Conservation (phyloP, 2,888 invertebrate genomes). For the Blera fallax region DNA sequence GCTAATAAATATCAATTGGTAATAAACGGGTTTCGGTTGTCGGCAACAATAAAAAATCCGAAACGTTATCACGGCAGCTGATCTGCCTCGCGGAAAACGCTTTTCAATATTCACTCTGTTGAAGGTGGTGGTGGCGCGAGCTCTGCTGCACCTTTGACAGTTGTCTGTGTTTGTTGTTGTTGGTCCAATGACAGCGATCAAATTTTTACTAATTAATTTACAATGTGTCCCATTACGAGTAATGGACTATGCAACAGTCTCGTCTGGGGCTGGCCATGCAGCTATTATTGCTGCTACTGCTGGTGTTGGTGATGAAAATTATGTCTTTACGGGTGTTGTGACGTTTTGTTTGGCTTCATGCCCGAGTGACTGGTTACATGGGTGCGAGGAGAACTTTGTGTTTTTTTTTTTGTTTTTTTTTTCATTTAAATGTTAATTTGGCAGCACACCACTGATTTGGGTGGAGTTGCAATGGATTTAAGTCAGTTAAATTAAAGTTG, state of each 20-base stretch:
- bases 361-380: conserved; percentile 45
- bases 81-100: conserved; percentile 72
- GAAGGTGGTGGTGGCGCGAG: conserved; percentile 8
- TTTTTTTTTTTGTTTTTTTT: conserved; percentile 21
- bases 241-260: conserved; percentile 46
- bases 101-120: conserved; percentile 64
- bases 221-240: conserved; percentile 71
- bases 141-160: conserved; percentile 33
- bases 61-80: conserved; percentile 55
- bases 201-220: conserved; percentile 73
- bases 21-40: conserved; percentile 71
- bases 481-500: conserved; percentile 50
- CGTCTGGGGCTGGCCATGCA: conserved; percentile 29
- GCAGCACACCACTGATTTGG: conserved; percentile 22
- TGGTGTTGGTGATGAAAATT: conserved; percentile 54
- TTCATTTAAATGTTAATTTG: conserved; percentile 61
- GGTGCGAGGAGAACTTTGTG: conserved; percentile 43
- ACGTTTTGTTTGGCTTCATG: conserved; percentile 64
- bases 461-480: conserved; percentile 58
- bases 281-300: neutral
- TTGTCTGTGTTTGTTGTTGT: conserved; percentile 24
- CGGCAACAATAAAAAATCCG: conserved; percentile 68
- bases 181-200: conserved; percentile 67
- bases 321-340: conserved; percentile 66
- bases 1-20: conserved; percentile 73